These are phyloP conservation scores for Parapsyche elsis DNA, from an alignment of 1,140 invertebrate genomes.

Conservation along the genomic window DNA sequence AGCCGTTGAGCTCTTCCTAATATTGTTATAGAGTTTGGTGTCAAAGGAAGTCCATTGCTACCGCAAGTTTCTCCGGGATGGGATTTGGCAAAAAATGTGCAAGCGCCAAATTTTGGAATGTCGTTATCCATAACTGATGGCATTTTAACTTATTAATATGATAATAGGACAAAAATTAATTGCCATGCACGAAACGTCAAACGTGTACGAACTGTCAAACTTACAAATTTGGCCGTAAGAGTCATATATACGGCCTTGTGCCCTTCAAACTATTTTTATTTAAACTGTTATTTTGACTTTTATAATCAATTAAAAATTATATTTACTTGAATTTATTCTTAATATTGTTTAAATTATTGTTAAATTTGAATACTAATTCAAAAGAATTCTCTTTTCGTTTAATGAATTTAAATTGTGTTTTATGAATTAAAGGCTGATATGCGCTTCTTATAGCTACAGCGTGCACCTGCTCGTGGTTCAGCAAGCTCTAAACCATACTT, in stretches of 20 bases:
- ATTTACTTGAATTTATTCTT: too few species aligned
- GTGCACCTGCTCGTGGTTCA: too few species aligned
- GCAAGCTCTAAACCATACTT: too few species aligned
- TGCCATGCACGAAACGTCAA: background rate
- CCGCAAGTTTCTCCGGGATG: conserved; percentile 94
- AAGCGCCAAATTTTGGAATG: conserved; percentile 76
- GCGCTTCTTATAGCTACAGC: too few species aligned
- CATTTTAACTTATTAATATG: conserved; percentile 22
- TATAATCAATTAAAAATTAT: too few species aligned
- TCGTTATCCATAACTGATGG: conserved; percentile 37
- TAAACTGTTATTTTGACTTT: too few species aligned
- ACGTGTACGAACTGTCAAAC: background rate
- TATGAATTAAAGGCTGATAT: too few species aligned
- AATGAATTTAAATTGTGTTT: too few species aligned
- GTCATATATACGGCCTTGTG: background rate
- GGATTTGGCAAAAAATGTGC: conserved; percentile 90
- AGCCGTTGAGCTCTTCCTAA: conserved; percentile 88
- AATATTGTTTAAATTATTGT: too few species aligned
- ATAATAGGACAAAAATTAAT: background rate
- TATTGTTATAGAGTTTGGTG: conserved; percentile 95
- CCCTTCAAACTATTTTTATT: too few species aligned
- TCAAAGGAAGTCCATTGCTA: conserved; percentile 93
- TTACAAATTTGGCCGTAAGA: background rate
- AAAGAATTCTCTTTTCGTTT: too few species aligned
- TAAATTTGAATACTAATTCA: too few species aligned